Base-by-base conservation (phyloP, 2,113 vertebrate species). In the Pygoscelis antarcticus region DNA sequence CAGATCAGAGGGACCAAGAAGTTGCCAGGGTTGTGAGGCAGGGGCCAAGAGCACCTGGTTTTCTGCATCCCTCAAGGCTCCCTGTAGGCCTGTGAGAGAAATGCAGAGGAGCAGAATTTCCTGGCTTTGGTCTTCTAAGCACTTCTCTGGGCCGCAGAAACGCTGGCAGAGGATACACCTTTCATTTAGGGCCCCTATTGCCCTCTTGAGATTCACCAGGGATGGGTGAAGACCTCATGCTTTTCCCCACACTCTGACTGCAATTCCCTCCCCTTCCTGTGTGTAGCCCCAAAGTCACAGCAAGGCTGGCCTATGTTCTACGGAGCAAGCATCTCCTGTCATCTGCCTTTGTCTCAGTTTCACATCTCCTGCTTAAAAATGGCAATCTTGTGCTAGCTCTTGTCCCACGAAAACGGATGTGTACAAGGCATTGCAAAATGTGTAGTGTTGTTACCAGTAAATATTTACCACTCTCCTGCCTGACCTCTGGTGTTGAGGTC, bases 91-190 rank as follows among this genome's bases (percentile, higher is more conserved):
- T 52, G 57, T 52, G 11, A 71, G 52, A 51, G 32, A 71, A 70
- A 70, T 11, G 7, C 26, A 78, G 62, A 87, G 15, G 30, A 90
- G n/a, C 10, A 62, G 42, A 38, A 47, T 91, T 71, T 52, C n/a
- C 57, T 71, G 32, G 19, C 26, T 80, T 86, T 58, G 20, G 14
- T 72, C 13, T 80, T 76, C 25, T 52, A 76, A 83, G 2, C 15
- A 5, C 34, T 82, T 23, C 26, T 69, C 23, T 51, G 23, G 13
- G 22, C 21, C 58, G 47, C 36, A 62, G 77, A 84, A 92, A 46
- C 1, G 1, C 64, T 62, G 17, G 5, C 13, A 78, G n/a, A 62
- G 7, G 16, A 51, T 11, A 55, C 0, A 1, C 6, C 13, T 54
- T 83, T 86, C 9, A 13, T 51, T 77, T 49, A 61, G 30, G 34